These are phyloP conservation scores for Sternotherus odoratus DNA, from an alignment of 2,797 vertebrate species.

Conservation along the genomic window DNA sequence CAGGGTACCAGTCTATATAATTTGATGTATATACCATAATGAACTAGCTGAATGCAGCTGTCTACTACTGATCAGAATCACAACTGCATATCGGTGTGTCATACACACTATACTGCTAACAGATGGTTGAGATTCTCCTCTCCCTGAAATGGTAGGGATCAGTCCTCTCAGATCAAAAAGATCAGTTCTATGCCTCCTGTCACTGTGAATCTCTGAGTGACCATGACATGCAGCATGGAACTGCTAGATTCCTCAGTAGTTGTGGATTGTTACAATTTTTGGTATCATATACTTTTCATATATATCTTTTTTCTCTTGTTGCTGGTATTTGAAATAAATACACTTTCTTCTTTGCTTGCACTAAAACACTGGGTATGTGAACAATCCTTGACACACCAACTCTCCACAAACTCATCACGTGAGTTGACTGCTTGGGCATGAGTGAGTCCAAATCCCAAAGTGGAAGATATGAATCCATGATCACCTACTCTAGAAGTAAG, in stretches of 20 bases:
- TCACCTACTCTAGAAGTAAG: neutral
- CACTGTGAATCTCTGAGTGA: neutral
- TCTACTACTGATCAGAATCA: neutral
- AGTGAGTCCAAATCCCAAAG: neutral
- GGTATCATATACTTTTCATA: neutral
- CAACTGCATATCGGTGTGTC: neutral
- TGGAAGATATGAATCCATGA: neutral
- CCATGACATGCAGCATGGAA: fast-evolving
- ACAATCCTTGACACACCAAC: neutral
- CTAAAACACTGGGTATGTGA: neutral
- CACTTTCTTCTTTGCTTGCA: neutral
- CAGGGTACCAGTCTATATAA: neutral
- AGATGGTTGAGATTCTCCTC: neutral
- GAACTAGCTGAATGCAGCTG: neutral
- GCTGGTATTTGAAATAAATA: neutral
- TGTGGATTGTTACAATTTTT: neutral
- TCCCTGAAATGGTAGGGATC: neutral
- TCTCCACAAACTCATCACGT: neutral
- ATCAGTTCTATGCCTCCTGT: neutral
- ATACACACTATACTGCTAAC: neutral
- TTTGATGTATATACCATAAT: neutral
- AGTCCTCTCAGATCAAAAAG: neutral
- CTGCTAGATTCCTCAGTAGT: neutral
- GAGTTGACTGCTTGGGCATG: neutral
- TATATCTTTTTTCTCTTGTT: neutral